Percentiles rank a stretch among this genome's conserved stretches.
These are phyloP conservation scores for Megathymus violae DNA, from an alignment of 1,140 invertebrate genomes.

Conservation along the genomic window DNA sequence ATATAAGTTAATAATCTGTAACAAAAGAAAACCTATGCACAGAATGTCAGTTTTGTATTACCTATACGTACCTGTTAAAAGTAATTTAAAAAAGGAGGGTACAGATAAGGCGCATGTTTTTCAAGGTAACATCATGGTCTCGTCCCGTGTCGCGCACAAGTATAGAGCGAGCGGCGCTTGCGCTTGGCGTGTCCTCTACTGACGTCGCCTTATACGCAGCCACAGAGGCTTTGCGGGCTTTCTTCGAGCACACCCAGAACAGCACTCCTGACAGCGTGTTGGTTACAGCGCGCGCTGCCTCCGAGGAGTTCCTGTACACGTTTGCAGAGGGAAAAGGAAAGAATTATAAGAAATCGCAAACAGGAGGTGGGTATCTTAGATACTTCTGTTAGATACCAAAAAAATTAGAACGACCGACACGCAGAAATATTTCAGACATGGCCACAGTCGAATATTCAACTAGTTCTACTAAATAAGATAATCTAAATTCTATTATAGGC, in stretches of 20 bases:
- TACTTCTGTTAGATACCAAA: too few relatives aligned
- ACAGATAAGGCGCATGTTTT: too few relatives aligned
- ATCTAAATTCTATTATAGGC: constrained; percentile 61
- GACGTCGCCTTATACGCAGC: constrained; percentile 87
- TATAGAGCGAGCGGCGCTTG: constrained; percentile 84
- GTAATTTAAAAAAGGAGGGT: too few relatives aligned
- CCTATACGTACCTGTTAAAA: too few relatives aligned
- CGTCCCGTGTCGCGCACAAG: constrained; percentile 84
- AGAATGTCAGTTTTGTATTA: too few relatives aligned
- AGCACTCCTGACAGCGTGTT: constrained; percentile 83
- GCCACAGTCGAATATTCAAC: too few relatives aligned
- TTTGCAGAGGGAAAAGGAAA: constrained; percentile 82
- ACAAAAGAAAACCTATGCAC: too few relatives aligned
- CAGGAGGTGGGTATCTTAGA: constrained; percentile 54
- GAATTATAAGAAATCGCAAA: constrained; percentile 80
- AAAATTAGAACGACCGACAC: too few relatives aligned
- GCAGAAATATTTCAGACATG: too few relatives aligned
- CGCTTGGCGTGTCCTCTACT: constrained; percentile 86
- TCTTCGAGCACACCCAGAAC: constrained; percentile 84
- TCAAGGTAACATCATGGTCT: constrained; percentile 88
- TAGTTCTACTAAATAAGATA: too few relatives aligned
- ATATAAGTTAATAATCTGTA: too few relatives aligned
- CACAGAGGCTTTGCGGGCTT: constrained; percentile 86
- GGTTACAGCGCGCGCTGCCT: constrained; percentile 83
- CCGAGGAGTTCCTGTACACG: constrained; percentile 75